These are phyloP conservation scores for Tringa solitaria DNA, from an alignment of 2,113 vertebrate genomes.

Conservation along the genomic window DNA sequence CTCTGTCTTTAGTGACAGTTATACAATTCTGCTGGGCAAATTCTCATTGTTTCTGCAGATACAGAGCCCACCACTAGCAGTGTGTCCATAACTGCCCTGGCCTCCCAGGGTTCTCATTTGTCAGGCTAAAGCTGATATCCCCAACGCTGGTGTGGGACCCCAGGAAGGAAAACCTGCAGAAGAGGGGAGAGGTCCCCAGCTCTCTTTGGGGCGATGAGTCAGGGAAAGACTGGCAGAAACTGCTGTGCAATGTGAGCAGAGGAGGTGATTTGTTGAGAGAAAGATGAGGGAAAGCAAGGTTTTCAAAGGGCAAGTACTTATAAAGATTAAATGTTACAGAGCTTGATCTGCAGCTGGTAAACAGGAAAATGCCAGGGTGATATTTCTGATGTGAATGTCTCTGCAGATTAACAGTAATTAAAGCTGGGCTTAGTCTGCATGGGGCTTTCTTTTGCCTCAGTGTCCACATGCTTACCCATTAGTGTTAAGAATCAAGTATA, in stretches of 20 bases:
- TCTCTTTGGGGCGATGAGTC: no score
- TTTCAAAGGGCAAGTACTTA: slow-evolving; percentile 45
- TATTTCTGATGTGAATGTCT: slow-evolving; percentile 34
- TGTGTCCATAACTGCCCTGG: background rate
- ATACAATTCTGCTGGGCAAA: background rate
- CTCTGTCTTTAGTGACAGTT: background rate
- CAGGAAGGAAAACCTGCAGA: background rate
- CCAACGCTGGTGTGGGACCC: no score
- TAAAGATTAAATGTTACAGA: slow-evolving; percentile 37
- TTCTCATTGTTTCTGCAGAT: background rate
- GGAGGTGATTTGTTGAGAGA: background rate
- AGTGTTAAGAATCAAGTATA: background rate
- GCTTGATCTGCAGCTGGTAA: slow-evolving; percentile 35
- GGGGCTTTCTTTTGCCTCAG: background rate
- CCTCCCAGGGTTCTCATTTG: background rate
- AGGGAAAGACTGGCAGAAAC: background rate
- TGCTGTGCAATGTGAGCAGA: background rate
- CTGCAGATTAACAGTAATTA: slow-evolving; percentile 53
- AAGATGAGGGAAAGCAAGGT: background rate
- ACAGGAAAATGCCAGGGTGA: slow-evolving; percentile 55
- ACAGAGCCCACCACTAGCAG: accelerated
- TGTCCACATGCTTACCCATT: background rate
- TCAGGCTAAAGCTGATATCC: background rate
- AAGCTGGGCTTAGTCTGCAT: background rate
- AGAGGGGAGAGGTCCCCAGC: accelerated